These are phyloP conservation scores for Phalacrocorax pelagicus DNA, from an alignment of 2,113 vertebrate species.

Conservation along the genomic window DNA sequence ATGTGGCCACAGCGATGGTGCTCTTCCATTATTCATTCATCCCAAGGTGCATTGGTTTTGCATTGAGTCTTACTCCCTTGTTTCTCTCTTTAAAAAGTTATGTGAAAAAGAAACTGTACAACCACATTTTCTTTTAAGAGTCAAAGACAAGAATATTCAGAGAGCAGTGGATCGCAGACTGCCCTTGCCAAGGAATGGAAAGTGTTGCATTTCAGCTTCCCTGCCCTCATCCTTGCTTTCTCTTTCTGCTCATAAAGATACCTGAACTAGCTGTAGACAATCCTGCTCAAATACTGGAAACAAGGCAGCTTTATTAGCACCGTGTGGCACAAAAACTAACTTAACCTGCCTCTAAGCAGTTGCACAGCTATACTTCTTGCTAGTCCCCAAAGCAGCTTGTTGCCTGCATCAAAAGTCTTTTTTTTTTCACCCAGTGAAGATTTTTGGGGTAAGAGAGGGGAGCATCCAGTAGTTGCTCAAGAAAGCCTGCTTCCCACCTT, in stretches of 20 bases:
- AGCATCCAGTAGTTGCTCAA: not conserved
- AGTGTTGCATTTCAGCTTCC: not conserved
- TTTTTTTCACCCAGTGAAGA: not conserved
- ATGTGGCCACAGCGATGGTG: slow-evolving; percentile 15
- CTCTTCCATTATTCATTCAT: slow-evolving; percentile 35
- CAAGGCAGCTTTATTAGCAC: not conserved
- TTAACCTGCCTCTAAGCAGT: not conserved
- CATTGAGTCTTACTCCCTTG: not conserved
- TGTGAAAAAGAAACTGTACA: not conserved
- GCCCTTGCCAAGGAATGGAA: not conserved
- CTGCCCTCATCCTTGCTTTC: not conserved
- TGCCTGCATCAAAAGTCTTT: not conserved
- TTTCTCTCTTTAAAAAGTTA: not conserved
- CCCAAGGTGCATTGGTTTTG: slow-evolving; percentile 40
- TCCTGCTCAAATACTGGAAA: not conserved
- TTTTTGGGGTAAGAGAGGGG: not conserved
- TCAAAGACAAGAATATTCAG: not conserved
- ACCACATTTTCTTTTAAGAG: not conserved
- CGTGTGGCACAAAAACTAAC: not conserved
- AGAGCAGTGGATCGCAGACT: not conserved
- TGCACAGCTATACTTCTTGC: not conserved
- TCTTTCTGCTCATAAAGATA: not conserved
- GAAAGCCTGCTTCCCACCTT: not conserved
- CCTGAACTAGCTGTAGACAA: not conserved
- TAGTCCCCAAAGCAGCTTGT: not conserved